phyloP scores from a whole-genome alignment of 1,140 invertebrate genomes.

The Homarus americanus region DNA sequence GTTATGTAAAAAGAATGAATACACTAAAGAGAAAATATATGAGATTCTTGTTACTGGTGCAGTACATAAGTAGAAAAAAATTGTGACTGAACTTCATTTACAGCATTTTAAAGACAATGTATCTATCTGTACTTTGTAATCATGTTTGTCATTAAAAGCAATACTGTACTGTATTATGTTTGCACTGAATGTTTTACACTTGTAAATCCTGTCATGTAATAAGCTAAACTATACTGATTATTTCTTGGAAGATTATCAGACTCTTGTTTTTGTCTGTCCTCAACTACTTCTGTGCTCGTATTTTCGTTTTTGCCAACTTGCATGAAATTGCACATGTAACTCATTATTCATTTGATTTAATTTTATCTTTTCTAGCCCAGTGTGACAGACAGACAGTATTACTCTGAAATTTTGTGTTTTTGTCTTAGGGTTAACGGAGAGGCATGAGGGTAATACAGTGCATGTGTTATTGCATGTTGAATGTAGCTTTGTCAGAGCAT shows the following conservation, averaged over 20 bases:
- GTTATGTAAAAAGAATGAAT: too few relatives aligned
- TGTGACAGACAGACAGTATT: background rate
- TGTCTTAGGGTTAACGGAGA: too few relatives aligned
- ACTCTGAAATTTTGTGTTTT: background rate
- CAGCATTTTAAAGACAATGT: too few relatives aligned
- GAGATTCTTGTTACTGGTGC: too few relatives aligned
- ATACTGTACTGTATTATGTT: too few relatives aligned
- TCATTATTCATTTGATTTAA: background rate
- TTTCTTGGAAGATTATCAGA: background rate
- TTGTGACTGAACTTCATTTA: too few relatives aligned
- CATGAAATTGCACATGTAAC: background rate
- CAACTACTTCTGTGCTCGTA: background rate
- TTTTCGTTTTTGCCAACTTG: slow-evolving; percentile 11
- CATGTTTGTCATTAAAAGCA: too few relatives aligned
- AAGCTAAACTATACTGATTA: background rate
- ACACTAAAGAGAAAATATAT: too few relatives aligned
- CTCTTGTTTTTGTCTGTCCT: background rate
- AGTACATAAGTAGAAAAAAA: too few relatives aligned
- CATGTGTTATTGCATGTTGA: background rate
- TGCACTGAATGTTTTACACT: too few relatives aligned
- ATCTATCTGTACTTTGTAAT: too few relatives aligned
- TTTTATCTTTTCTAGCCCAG: background rate
- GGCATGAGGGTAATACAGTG: background rate
- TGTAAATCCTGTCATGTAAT: too few relatives aligned
- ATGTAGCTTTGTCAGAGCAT: background rate